Conservation (phyloP, 2,888 invertebrate genomes). For the Operophtera brumata region DNA sequence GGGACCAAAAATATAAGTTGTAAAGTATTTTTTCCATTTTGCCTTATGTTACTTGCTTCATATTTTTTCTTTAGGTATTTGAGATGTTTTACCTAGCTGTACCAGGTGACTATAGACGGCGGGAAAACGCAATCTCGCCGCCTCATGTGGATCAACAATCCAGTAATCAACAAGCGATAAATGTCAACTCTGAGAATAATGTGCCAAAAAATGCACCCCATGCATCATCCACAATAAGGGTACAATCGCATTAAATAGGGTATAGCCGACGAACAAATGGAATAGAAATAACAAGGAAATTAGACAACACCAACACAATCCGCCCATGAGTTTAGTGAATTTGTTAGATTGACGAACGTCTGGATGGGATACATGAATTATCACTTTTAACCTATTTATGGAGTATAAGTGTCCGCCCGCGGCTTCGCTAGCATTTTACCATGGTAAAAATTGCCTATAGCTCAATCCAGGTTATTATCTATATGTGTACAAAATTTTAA, state of each 20-base stretch:
- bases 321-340: slow-evolving; percentile 60
- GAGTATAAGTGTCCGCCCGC: too few species aligned
- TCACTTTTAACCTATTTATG: too few species aligned
- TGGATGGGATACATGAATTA: slow-evolving; percentile 21
- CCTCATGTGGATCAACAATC: slow-evolving; percentile 4
- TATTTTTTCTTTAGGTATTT: too few species aligned
- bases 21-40: neutral
- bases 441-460: too few species aligned
- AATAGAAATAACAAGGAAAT: slow-evolving; percentile 67
- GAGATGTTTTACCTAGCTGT: too few species aligned
- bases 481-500: too few species aligned
- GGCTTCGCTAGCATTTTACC: too few species aligned
- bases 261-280: slow-evolving; percentile 41
- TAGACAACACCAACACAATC: slow-evolving; percentile 57
- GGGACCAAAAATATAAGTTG: slow-evolving; percentile 1
- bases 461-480: too few species aligned
- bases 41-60: too few species aligned
- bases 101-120: too few species aligned
- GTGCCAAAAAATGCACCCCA: slow-evolving; percentile 26
- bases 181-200: slow-evolving; percentile 31
- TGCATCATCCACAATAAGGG: slow-evolving; percentile 8
- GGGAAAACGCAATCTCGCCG: too few species aligned
- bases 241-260: slow-evolving; percentile 15
- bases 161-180: slow-evolving; percentile 33
- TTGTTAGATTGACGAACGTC: slow-evolving; percentile 18